Evolutionary conservation across 2,113 vertebrate genomes (phyloP).

Genomic region (Aythya baeri): DNA sequence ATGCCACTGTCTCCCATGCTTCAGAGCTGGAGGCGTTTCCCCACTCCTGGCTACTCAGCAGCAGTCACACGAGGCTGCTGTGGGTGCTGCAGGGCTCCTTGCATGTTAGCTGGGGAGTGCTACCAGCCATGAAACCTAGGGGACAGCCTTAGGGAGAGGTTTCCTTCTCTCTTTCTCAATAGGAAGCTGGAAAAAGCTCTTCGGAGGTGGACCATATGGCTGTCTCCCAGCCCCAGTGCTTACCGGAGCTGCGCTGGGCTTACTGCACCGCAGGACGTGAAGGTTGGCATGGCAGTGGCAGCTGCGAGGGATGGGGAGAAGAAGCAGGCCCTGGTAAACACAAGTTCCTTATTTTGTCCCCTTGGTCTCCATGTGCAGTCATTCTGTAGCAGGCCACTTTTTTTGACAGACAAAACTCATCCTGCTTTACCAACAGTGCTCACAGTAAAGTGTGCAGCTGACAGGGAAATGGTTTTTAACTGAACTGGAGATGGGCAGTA

Average conservation of each 20-base stretch:
- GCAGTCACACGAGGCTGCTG: background rate
- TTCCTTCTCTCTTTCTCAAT: background rate
- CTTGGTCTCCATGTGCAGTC: background rate
- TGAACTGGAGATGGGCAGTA: background rate
- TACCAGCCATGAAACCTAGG: background rate
- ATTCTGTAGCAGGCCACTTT: background rate
- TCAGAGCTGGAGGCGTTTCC: background rate
- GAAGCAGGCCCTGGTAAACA: background rate
- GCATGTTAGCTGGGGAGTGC: too few relatives aligned
- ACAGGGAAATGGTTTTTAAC: background rate
- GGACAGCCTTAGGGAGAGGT: background rate
- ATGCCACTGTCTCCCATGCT: background rate
- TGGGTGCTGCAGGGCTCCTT: background rate
- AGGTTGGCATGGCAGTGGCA: background rate
- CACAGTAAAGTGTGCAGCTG: background rate
- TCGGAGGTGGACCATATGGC: background rate
- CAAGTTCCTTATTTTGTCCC: background rate
- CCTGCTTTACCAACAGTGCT: background rate
- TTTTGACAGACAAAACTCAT: background rate
- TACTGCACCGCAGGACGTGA: fast-evolving
- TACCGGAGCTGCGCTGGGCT: fast-evolving
- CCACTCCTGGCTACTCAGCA: background rate
- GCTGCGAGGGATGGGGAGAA: background rate
- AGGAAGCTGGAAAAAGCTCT: background rate
- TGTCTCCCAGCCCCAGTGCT: fast-evolving